Base-by-base conservation (phyloP, 1,140 invertebrate genomes). In the Paralvinella palmiformis region DNA sequence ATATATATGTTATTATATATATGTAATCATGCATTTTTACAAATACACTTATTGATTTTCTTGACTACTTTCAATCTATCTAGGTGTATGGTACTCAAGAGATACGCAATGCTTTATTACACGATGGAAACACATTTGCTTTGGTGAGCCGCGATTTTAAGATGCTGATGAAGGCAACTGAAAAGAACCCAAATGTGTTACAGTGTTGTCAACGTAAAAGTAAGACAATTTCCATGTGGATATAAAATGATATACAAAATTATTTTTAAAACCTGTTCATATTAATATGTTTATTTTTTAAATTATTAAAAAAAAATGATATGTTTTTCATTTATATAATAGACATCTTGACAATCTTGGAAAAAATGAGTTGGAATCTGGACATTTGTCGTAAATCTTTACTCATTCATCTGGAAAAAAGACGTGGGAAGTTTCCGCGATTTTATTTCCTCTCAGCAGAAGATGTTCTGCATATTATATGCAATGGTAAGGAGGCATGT, bases 101-200 rank as follows among this genome's bases (percentile, higher is more conserved):
- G 65, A 72, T 79, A 7, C 68, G 73, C 10, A 73, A 70, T 13
- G 69, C 75, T 17, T 63, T 80, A 22, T 69, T 75, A 29, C 72
- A 76, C 63, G 78, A 79, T 69, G 71, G 74, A 44, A 74, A 75
- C 53, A 69, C 71, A 36, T 79, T 81, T 68, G 68, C 68, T 31
- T 64, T 72, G 29, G 71, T 72, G 41, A 78, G 79, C 69, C 71
- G 72, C 57, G 79, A 81, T 61, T 79, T 81, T 67, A 61, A 71
- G 27, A 68, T 77, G 0, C 65, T 81, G 37, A 79, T 80, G 79
- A 70, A 72, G 57, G 78, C 79, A 15, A 79, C 78, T 45, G 76
- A 80, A 71, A 78, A 75, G 68, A 80, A 81, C 61, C 75, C 75
- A 20, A 81, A 81, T 68, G 75, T 81, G 13, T 66, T 79, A n/a